Base-by-base conservation (phyloP, 2,113 vertebrate species). In the Sapajus apella region DNA sequence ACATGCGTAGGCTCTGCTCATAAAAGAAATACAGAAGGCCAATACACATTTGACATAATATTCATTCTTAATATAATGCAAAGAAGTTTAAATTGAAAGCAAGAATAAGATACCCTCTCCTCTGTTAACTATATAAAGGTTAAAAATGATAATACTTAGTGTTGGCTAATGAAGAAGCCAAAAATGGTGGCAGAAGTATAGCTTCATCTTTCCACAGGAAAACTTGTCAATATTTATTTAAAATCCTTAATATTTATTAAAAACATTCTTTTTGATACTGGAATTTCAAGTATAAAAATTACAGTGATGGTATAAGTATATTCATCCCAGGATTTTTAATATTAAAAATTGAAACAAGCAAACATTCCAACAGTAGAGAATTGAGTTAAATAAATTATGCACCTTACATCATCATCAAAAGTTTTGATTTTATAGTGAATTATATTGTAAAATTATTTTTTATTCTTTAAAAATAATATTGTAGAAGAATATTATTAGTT, bases 71-170 rank as follows among this genome's bases (percentile, higher is more conserved):
- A 13, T 40, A 76, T 1, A 18, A 37, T 18, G 25, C 12, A 87
- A 88, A 90, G 8, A n/a, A 75, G 43, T 84, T 73, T n/a, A n/a
- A 94, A 83, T 84, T 83, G 80, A 95, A 79, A 66, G 12, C n/a
- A 84, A 90, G n/a, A 58, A 81, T 90, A 73, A 91, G 18, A 80
- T 83, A 61, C 23, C 75, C 14, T 5, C n/a, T 43, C 30, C 13
- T 92, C 25, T 40, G 27, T 86, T 32, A 90, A 50, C 32, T 56
- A 70, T 32, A n/a, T 77, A 45, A 83, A 87, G 73, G 81, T 68
- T 75, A 85, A 84, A 91, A 87, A 72, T 45, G 8, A 40, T 47
- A 61, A 86, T 56, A n/a, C 3, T 32, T 14, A 16, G 1, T 84
- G 7, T 75, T 84, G 45, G 32, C 27, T 27, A 82, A 4, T 16